Base-by-base conservation (phyloP, 2,113 vertebrate species). In the Scomber japonicus region DNA sequence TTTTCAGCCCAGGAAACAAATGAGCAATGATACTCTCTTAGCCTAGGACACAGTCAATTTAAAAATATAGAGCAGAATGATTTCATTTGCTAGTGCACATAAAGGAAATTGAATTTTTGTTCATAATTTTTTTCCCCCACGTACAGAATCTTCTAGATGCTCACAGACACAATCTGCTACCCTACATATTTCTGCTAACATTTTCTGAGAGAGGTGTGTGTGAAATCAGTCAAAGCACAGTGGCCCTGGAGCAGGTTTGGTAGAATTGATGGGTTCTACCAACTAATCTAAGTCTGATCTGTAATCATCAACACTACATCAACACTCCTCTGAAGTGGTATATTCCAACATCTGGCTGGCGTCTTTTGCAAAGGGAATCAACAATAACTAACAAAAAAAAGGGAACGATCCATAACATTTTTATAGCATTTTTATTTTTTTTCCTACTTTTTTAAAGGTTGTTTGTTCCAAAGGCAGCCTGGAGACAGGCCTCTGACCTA, bases 61-160 rank as follows among this genome's bases (percentile, higher is more conserved):
- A 83, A 87, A 86, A 88, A 86, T 89, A 84, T 74, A 81, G 72
- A 59, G 44, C 45, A 78, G 55, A 80, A 86, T 89, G 84, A 90
- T 89, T 91, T 86, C 54, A 91, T 93, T 93, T 89, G 84, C 90
- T 68, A 64, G 83, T 40, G 84, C 82, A 67, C 85, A 89, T 69
- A 83, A 82, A 87, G 74, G 55, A 87, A 89, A 91, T 91, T 88
- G 78, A 88, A 89, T 90, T 91, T 88, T 83, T 75, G 59, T 90
- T 87, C 79, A 83, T 89, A 71, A 66, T 88, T 90, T 86, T 82
- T 72, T 53, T 1, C 31, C 8, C 40, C 44, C 53, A 71, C 54
- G 59, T 71, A 54, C 73, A 54, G 54, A 68, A 76, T 75, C 64
- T 71, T 84, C 21, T 17, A 62, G 76, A 88, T 84, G 65, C 75